Base-by-base conservation (phyloP, 1,140 invertebrate species). In the Lepidurus apus region DNA sequence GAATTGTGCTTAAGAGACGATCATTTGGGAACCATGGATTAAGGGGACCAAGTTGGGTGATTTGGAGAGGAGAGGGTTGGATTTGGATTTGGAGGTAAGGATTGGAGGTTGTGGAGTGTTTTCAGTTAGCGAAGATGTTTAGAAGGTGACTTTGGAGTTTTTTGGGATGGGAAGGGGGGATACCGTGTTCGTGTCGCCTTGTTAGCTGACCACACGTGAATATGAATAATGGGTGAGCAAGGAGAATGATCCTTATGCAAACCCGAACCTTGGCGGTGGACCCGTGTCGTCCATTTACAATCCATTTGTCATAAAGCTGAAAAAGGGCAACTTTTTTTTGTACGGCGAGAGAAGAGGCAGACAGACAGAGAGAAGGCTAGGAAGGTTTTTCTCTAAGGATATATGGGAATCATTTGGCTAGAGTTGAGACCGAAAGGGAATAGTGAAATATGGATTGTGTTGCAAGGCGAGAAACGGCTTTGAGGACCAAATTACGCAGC, bases 401-500 rank as follows among this genome's bases (percentile, higher is more conserved):
- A 17, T 65, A 65, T 65, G 53, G 53, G 53, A 13, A 65, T 65
- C 53, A 65, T n/a, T 65, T 0, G 53, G 53, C 47, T 13, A 10
- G 13, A 65, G 13, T 65, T 65, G 17, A 65, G 53, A 65, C 6
- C 17, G 53, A 65, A 8, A 65, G 53, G 53, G 17, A 7, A 17
- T n/a, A 21, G 17, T 65, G 53, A 65, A n/a, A 65, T 65, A 65
- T 65, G 53, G 53, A 65, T 65, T 13, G 8, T 21, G 5, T 13
- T n/a, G 21, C 53, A n/a, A 7, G 13, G 17, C 53, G 53, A 65
- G 13, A 21, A 65, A 65, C 17, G 53, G 53, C 34, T 34, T 34
- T 65, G 53, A 65, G 53, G 45, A 65, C 21, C 53, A 65, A 65
- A 65, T 65, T 65, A 65, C 53, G 53, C 53, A 65, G 53, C 10